These are phyloP conservation scores for Cygnus buccinator DNA, from an alignment of 2,113 vertebrate genomes.

Conservation along the genomic window DNA sequence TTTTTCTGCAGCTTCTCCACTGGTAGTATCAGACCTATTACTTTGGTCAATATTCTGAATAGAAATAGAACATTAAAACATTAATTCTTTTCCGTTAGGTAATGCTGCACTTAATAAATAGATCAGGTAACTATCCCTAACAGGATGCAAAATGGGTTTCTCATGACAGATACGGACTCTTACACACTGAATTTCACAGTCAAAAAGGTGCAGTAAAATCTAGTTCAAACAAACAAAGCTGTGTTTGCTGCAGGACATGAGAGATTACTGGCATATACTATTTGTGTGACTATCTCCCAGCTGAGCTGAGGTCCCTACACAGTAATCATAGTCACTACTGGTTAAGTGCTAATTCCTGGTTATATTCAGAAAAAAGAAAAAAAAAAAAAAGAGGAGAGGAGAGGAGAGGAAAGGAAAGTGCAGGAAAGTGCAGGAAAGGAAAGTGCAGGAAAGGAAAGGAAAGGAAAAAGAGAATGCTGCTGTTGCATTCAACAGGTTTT, in stretches of 20 bases:
- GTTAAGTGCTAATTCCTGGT: not conserved
- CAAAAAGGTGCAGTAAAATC: not conserved
- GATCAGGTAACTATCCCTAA: not conserved
- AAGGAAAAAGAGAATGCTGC: not conserved
- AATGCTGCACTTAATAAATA: not conserved
- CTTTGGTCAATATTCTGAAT: not conserved
- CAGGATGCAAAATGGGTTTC: not conserved
- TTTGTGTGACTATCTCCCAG: not conserved
- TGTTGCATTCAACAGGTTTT: not conserved
- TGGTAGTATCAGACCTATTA: not conserved
- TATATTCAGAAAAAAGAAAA: not conserved
- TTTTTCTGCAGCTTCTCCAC: not conserved
- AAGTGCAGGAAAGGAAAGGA: too few relatives aligned
- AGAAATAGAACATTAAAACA: not conserved
- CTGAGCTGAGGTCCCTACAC: not conserved
- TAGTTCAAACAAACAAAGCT: not conserved
- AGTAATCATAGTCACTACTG: not conserved
- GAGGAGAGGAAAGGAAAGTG: rapidly evolving
- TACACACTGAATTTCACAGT: not conserved
- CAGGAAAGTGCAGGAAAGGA: too few relatives aligned
- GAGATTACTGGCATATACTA: not conserved
- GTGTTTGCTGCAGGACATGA: not conserved
- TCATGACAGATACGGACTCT: not conserved
- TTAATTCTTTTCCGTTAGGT: not conserved
- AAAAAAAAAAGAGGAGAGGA: too few relatives aligned